These are phyloP conservation scores for Chloroclysta siterata DNA, from an alignment of 2,888 invertebrate genomes.

Conservation along the genomic window DNA sequence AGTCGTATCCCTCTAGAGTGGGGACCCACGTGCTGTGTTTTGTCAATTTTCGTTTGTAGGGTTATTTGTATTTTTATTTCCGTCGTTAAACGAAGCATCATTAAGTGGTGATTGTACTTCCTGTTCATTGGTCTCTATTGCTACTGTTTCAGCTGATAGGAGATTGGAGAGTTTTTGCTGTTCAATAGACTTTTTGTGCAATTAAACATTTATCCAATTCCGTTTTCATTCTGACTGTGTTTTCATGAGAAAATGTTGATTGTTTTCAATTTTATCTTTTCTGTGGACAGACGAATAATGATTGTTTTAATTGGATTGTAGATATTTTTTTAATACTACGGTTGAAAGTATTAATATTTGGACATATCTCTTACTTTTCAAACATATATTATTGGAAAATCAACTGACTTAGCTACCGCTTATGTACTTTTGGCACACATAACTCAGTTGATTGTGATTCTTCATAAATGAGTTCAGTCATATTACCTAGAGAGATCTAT, in stretches of 20 bases:
- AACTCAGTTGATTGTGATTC: too few species aligned
- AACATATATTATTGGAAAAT: too few species aligned
- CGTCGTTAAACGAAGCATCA: slow-evolving; percentile 69
- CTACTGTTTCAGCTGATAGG: slow-evolving; percentile 42
- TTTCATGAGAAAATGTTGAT: slow-evolving; percentile 13
- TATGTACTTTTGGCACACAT: too few species aligned
- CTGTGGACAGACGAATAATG: neutral
- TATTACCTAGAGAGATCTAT: too few species aligned
- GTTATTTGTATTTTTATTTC: slow-evolving; percentile 74
- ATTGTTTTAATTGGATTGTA: neutral
- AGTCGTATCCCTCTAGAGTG: slow-evolving; percentile 67
- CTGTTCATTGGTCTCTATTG: slow-evolving; percentile 57
- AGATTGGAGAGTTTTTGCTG: slow-evolving; percentile 34
- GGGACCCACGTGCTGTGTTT: slow-evolving; percentile 73
- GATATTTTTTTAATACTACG: neutral
- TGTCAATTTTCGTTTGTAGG: slow-evolving; percentile 70
- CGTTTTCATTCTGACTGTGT: slow-evolving; percentile 23
- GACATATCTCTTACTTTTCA: too few species aligned
- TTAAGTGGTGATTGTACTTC: slow-evolving; percentile 60
- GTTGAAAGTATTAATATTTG: neutral
- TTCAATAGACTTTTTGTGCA: slow-evolving; percentile 34
- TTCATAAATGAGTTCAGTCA: too few species aligned
- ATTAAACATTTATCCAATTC: slow-evolving; percentile 45
- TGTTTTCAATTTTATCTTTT: slow-evolving; percentile 9
- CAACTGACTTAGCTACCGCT: too few species aligned